Evolutionary conservation across 2,113 vertebrate species (phyloP).

Genomic region (Sardina pilchardus): DNA sequence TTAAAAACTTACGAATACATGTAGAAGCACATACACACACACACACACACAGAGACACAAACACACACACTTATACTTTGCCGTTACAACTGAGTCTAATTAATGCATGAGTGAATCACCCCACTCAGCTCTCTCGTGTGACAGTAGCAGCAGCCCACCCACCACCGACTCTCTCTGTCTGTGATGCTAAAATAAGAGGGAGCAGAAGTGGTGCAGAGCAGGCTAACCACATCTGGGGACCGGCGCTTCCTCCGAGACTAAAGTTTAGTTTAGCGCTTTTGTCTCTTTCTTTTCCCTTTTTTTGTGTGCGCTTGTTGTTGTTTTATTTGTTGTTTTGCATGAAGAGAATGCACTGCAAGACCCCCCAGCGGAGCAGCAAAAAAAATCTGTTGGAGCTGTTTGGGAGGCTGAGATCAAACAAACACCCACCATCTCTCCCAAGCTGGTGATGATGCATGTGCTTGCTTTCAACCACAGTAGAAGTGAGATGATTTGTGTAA

Average conservation of each 20-base stretch:
- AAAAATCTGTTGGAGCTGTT: not conserved
- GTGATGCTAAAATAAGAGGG: not conserved
- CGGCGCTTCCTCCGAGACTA: not conserved
- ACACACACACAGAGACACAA: not conserved
- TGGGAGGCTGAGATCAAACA: not conserved
- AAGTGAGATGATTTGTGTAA: not conserved
- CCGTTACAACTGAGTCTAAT: not conserved
- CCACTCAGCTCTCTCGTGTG: conserved; percentile 10
- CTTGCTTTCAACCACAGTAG: not conserved
- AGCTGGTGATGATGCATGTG: not conserved
- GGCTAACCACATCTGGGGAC: not conserved
- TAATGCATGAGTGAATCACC: not conserved
- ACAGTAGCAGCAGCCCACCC: not conserved
- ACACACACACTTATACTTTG: not conserved
- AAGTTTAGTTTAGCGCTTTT: not conserved
- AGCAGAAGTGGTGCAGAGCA: not conserved
- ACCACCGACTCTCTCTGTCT: not conserved
- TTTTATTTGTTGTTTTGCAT: not conserved
- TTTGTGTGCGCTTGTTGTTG: not conserved
- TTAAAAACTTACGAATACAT: no score
- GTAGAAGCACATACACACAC: no score
- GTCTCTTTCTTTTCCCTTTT: not conserved
- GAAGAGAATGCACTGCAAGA: not conserved
- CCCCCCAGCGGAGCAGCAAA: not conserved
- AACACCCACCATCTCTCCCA: not conserved